Conservation (phyloP, 1,140 invertebrate species). For the Cyclina sinensis region DNA sequence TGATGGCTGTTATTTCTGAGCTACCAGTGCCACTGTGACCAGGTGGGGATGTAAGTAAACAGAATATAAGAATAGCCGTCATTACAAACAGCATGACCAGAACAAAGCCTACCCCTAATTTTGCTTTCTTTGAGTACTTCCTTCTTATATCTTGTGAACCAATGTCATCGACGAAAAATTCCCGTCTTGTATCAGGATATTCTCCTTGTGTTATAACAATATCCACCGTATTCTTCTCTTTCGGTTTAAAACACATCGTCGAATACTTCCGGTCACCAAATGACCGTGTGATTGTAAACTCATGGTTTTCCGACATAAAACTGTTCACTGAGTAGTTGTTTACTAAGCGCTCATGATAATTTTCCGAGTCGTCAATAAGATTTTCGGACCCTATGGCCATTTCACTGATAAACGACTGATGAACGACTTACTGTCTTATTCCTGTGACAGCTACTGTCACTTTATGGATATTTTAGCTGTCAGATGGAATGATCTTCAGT, state of each 20-base stretch:
- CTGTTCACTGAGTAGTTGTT: constrained; percentile 37
- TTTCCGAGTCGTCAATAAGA: not conserved
- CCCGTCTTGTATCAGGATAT: not conserved
- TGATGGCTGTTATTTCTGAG: not conserved
- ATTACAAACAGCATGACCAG: not conserved
- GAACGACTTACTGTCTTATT: too few relatives aligned
- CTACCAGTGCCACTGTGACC: not conserved
- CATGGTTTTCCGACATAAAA: constrained; percentile 7
- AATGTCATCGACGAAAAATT: not conserved
- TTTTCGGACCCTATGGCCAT: not conserved
- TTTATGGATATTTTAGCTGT: too few relatives aligned
- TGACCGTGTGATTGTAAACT: constrained; percentile 5
- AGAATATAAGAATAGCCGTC: not conserved
- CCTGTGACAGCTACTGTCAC: too few relatives aligned
- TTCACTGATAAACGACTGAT: not conserved
- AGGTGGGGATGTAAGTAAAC: not conserved
- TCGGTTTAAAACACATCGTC: constrained; percentile 41
- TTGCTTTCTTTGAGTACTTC: not conserved
- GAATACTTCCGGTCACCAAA: constrained; percentile 13
- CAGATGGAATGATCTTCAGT: too few relatives aligned
- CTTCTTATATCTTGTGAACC: constrained; percentile 2
- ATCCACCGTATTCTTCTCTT: constrained; percentile 8
- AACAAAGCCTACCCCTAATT: constrained; percentile 9
- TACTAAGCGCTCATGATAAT: constrained; percentile 2
- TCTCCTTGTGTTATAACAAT: constrained; percentile 9